Evolutionary conservation across 2,888 invertebrate species (phyloP).

Genomic region (Andrena hattorfiana): DNA sequence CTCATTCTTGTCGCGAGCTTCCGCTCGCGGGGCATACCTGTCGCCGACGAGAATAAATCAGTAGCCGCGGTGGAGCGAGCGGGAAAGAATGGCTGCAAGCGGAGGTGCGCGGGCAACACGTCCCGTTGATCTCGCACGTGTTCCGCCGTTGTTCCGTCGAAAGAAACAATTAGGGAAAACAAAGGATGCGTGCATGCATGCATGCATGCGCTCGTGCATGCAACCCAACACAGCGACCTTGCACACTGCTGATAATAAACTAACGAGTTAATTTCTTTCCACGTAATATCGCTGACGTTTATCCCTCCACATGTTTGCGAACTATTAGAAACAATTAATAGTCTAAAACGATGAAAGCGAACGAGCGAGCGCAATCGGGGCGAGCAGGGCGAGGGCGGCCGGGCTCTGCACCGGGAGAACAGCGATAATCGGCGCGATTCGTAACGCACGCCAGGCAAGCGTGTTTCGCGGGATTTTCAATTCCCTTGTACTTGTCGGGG

Average conservation of each 20-base stretch:
- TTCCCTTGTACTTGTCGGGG: background rate
- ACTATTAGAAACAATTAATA: conserved; percentile 31
- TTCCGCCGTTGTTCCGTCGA: conserved; percentile 30
- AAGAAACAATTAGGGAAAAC: conserved; percentile 53
- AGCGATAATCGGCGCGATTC: background rate
- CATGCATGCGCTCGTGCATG: conserved; percentile 37
- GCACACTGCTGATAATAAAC: conserved; percentile 57
- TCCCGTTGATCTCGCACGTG: conserved; percentile 12
- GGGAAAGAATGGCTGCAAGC: background rate
- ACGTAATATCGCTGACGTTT: conserved; percentile 36
- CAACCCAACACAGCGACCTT: conserved; percentile 43
- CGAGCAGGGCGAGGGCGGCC: background rate
- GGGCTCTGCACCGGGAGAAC: background rate
- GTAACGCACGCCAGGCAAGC: no score
- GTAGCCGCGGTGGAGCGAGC: background rate
- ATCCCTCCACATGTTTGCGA: background rate
- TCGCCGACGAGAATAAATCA: background rate
- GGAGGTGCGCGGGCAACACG: background rate
- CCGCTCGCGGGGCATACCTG: background rate
- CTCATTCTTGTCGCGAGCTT: background rate
- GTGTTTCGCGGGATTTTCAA: background rate
- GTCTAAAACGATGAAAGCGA: background rate
- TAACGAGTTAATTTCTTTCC: conserved; percentile 55
- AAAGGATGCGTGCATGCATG: conserved; percentile 48
- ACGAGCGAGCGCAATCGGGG: background rate